Percentiles rank a stretch among this genome's conserved stretches.
Evolutionary conservation across 2,888 invertebrate species (phyloP).

Genomic region (Eubasilissa splendida): DNA sequence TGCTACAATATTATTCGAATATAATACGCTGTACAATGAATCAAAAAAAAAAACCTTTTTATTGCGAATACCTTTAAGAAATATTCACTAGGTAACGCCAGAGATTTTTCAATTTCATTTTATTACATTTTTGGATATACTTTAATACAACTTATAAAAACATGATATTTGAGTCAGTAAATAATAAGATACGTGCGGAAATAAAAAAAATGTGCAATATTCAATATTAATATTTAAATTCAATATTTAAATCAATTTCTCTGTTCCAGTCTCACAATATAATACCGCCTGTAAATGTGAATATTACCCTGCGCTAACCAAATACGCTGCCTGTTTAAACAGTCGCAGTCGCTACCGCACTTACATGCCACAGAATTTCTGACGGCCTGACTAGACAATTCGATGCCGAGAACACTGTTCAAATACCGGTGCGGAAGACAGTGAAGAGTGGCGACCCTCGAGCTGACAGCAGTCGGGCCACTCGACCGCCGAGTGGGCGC

Average conservation of each 20-base stretch:
- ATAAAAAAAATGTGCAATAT: too few species aligned
- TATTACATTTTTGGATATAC: too few species aligned
- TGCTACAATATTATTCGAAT: too few species aligned
- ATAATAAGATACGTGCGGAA: too few species aligned
- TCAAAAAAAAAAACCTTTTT: too few species aligned
- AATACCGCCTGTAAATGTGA: constrained; percentile 3
- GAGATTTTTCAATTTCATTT: too few species aligned
- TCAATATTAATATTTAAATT: too few species aligned
- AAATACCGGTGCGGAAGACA: constrained; percentile 30
- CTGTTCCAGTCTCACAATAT: background rate
- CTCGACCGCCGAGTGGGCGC: constrained; percentile 7
- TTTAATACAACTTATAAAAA: too few species aligned
- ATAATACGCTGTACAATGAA: too few species aligned
- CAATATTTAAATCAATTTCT: background rate
- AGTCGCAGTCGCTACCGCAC: constrained; percentile 31
- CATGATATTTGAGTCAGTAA: too few species aligned
- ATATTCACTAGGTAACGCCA: too few species aligned
- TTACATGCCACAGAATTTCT: constrained; percentile 8
- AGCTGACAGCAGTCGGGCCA: constrained; percentile 13
- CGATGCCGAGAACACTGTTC: constrained; percentile 18
- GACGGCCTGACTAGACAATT: constrained; percentile 24
- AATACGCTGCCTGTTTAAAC: constrained; percentile 9
- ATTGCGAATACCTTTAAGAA: too few species aligned
- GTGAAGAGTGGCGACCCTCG: constrained; percentile 34
- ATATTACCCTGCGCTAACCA: constrained; percentile 6